Percentiles rank a stretch among this genome's conserved stretches.
These are phyloP conservation scores for Dicycla oo DNA, from an alignment of 2,888 invertebrate genomes.

Conservation along the genomic window DNA sequence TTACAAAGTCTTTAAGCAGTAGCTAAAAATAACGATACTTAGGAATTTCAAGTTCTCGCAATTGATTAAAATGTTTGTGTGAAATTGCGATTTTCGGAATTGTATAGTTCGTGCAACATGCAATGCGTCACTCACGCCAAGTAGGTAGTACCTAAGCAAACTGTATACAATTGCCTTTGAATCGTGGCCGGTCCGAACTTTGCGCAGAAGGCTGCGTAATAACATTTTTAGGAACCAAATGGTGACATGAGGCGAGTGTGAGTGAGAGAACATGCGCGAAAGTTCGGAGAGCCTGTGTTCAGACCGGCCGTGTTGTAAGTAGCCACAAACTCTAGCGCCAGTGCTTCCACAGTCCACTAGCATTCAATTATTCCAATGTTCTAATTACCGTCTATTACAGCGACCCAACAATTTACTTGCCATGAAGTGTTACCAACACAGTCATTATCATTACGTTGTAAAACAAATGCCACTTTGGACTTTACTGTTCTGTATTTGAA, in stretches of 20 bases:
- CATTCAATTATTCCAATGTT: slow-evolving; percentile 52
- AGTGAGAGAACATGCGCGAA: not conserved
- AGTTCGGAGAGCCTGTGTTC: not conserved
- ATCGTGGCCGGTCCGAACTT: not conserved
- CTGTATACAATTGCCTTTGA: not conserved
- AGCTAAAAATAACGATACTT: slow-evolving; percentile 18
- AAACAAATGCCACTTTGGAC: slow-evolving; percentile 37
- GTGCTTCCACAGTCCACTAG: slow-evolving; percentile 20
- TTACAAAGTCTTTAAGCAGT: slow-evolving; percentile 41
- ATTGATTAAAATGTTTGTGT: slow-evolving; percentile 56
- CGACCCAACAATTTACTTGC: slow-evolving; percentile 51
- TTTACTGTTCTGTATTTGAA: slow-evolving; percentile 30
- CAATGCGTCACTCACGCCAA: slow-evolving; percentile 48
- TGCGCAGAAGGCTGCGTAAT: not conserved
- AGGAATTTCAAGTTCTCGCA: slow-evolving; percentile 34
- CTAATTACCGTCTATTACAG: slow-evolving; percentile 53
- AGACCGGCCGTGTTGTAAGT: not conserved
- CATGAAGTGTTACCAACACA: slow-evolving; percentile 48
- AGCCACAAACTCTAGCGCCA: not conserved
- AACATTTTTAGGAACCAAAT: not conserved
- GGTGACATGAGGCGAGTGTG: not conserved
- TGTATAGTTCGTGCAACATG: slow-evolving; percentile 61
- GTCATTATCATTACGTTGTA: slow-evolving; percentile 50
- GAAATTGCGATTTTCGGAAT: slow-evolving; percentile 59
- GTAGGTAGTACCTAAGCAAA: slow-evolving; percentile 8